phyloP scores from a whole-genome alignment of 2,113 vertebrate genomes.

The Tenebrosternarchus preto region DNA sequence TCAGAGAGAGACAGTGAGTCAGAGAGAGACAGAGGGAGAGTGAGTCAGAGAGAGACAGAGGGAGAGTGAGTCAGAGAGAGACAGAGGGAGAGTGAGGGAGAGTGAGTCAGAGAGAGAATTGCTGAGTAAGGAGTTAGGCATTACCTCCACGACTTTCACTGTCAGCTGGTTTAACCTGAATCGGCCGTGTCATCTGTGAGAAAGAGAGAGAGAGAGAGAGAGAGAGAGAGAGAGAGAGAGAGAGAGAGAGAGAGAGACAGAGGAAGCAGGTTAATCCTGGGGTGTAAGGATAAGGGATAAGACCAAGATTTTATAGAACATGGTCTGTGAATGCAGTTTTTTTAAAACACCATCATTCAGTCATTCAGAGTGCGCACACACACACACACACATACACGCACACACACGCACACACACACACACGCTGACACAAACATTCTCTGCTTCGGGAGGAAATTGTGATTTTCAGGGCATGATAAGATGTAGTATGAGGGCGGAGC shows the following conservation, averaged over 20 bases:
- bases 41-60: slow-evolving; percentile 43
- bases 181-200: slow-evolving; percentile 86
- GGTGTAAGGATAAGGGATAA: slow-evolving; percentile 29
- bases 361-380: neutral
- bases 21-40: slow-evolving; percentile 30
- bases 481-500: neutral
- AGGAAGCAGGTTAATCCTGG: slow-evolving; percentile 31
- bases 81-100: slow-evolving; percentile 27
- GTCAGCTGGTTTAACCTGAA: slow-evolving; percentile 91
- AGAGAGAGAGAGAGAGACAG: slow-evolving; percentile 59
- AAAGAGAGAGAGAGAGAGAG: slow-evolving; percentile 52
- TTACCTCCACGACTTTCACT: slow-evolving; percentile 92
- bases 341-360: slow-evolving; percentile 1
- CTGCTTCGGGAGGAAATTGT: neutral
- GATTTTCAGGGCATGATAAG: neutral
- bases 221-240: neutral
- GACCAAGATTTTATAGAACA: neutral
- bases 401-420: neutral
- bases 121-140: slow-evolving; percentile 35
- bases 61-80: slow-evolving; percentile 10
- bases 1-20: slow-evolving; percentile 13
- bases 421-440: neutral
- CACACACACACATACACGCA: neutral
- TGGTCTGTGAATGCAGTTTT: slow-evolving; percentile 2
- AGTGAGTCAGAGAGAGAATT: slow-evolving; percentile 51